Evolutionary conservation across 92 coral and sea anemone species (phyloP), one percentile per base, ranked within the genome.

Genomic region (Blastomussa wellsi): DNA sequence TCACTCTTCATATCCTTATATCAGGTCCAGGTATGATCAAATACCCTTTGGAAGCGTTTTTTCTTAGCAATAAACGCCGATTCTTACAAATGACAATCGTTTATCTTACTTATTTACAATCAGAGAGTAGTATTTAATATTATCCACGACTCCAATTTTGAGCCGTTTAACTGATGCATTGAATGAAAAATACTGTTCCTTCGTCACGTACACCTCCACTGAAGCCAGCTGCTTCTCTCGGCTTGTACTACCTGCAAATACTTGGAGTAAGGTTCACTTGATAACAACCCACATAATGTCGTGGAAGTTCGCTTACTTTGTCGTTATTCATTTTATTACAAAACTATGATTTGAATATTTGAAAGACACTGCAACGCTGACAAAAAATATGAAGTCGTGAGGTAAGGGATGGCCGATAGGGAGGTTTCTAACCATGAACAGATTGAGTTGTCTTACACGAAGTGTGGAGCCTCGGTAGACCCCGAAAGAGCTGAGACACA

Each of bases 51-150:
- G 28, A 60, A 32, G 2, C 2, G 14, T 60, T 2, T 32, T 2
- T 60, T 62, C 49, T 44, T 0, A 62, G 0, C 24, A 26, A 62
- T 9, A 4, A 9, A 62, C 4, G 32, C 7, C 11, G 16, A 3
- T 62, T 26, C 16, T 62, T 26, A 26, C 7, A 41, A 41, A 41
- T 41, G 44, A 3, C 68, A 26, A 62, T 62, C 76, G 22, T 3
- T 70, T 70, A 1, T 69, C 26, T 71, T 71, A 19, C 51, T 38
- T 71, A 71, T 71, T 71, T 71, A 71, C 76, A 71, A 71, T 71
- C 22, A 39, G 37, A 1, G n/a, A 71, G 12, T n/a, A n/a, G n/a
- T 71, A 71, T 37, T 29, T 20, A 44, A 44, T 44, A 44, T 37
- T 37, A 71, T 26, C 33, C 68, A 62, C 68, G 57, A 17, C 35